These are phyloP conservation scores for Myocastor coypus DNA, from an alignment of 2,113 vertebrate genomes.

Conservation along the genomic window DNA sequence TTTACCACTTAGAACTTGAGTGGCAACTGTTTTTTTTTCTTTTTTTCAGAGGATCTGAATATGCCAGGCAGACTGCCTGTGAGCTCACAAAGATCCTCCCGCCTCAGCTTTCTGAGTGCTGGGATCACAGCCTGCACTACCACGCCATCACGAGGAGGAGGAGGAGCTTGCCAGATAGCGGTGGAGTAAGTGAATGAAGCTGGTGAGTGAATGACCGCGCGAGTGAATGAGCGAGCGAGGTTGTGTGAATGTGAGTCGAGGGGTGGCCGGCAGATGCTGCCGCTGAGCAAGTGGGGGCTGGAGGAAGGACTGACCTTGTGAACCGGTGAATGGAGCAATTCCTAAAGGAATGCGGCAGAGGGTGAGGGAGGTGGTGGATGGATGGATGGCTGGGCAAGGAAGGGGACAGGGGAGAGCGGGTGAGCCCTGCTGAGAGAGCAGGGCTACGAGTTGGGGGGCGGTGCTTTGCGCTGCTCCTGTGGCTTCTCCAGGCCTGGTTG, in stretches of 20 bases:
- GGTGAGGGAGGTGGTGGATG: background rate
- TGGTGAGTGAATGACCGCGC: too few species aligned
- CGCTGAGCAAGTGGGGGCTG: background rate
- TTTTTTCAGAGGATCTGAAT: background rate
- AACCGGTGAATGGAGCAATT: background rate
- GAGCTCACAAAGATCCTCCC: background rate
- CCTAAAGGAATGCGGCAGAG: background rate
- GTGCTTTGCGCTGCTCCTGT: background rate
- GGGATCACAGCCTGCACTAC: background rate
- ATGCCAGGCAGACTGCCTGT: background rate
- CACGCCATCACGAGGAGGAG: background rate
- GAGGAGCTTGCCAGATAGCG: too few species aligned
- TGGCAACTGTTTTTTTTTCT: background rate
- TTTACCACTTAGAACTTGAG: background rate
- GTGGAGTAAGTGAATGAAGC: background rate
- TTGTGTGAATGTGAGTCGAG: background rate
- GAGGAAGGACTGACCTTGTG: background rate
- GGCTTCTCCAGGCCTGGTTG: background rate
- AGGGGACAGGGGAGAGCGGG: background rate
- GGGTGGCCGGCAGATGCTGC: too few species aligned
- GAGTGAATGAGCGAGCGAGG: background rate
- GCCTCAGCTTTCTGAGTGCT: background rate
- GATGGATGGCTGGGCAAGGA: background rate
- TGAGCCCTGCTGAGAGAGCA: background rate
- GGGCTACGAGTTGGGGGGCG: rapidly evolving